phyloP scores from a whole-genome alignment of 2,888 invertebrate species.

The Amphipyra berbera region DNA sequence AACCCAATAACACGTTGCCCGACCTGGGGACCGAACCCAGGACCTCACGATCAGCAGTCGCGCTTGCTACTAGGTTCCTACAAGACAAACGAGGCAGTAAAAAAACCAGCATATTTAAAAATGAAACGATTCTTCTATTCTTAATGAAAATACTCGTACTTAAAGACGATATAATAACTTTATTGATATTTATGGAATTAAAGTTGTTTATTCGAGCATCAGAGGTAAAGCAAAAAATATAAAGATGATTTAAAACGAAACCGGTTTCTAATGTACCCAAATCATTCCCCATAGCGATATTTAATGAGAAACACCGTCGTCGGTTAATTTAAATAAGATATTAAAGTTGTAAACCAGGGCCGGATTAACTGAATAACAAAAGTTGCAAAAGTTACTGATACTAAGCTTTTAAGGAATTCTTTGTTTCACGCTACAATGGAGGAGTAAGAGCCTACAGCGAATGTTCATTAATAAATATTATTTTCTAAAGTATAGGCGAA shows the following conservation, averaged over 20 bases:
- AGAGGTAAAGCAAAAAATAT: constrained; percentile 32
- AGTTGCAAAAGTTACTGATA: constrained; percentile 52
- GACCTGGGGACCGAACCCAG: too few species aligned
- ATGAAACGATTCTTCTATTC: too few species aligned
- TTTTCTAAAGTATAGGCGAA: too few species aligned
- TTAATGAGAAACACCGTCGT: constrained; percentile 35
- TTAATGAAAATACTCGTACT: not conserved
- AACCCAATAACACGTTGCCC: too few species aligned
- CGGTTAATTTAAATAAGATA: constrained; percentile 50
- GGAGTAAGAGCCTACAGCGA: too few species aligned
- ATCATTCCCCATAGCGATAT: constrained; percentile 46
- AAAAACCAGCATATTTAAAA: too few species aligned
- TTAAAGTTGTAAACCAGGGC: constrained; percentile 49
- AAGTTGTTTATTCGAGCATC: constrained; percentile 29
- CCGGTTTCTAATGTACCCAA: constrained; percentile 51
- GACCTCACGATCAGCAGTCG: too few species aligned
- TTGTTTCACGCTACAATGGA: not conserved
- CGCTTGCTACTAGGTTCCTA: too few species aligned
- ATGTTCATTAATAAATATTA: too few species aligned
- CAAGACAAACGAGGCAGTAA: too few species aligned
- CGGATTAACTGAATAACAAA: constrained; percentile 48
- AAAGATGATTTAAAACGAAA: constrained; percentile 37
- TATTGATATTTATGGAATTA: constrained; percentile 31
- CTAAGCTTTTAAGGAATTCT: not conserved
- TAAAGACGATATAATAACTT: constrained; percentile 26